phyloP scores from a whole-genome alignment of 2,888 invertebrate genomes.

The Cataglyphis cursor region DNA sequence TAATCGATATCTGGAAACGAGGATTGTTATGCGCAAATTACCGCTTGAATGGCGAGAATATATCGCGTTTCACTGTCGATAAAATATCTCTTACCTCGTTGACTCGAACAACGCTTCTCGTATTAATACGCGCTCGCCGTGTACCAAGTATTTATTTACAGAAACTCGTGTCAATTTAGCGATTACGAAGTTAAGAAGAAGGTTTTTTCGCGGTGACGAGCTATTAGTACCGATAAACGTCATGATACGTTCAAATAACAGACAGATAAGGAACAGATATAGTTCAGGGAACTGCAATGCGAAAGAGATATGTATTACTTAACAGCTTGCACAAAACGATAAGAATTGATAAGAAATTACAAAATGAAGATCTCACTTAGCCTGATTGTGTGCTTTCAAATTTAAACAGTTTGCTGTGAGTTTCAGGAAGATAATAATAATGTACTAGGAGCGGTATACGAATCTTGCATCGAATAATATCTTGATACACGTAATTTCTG shows the following conservation, averaged over 20 bases:
- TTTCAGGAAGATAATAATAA: neutral
- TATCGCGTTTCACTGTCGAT: conserved; percentile 41
- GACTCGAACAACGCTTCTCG: conserved; percentile 11
- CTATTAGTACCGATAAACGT: conserved; percentile 70
- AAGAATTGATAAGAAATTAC: neutral
- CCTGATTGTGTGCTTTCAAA: neutral
- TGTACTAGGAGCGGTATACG: neutral
- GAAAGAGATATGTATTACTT: neutral
- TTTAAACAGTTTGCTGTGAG: neutral
- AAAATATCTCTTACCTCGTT: conserved; percentile 46
- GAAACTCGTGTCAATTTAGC: conserved; percentile 34
- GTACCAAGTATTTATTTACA: conserved; percentile 25
- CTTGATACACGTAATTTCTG: neutral
- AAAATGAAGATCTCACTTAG: neutral
- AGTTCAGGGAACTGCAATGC: conserved; percentile 61
- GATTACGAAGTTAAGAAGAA: conserved; percentile 21
- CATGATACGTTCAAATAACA: conserved; percentile 60
- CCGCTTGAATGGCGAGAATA: conserved; percentile 20
- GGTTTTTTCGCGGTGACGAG: conserved; percentile 38
- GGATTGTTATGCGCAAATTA: conserved; percentile 36
- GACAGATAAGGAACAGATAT: conserved; percentile 45
- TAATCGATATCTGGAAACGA: conserved; percentile 49
- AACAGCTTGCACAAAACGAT: neutral
- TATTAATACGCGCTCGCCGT: conserved; percentile 44
- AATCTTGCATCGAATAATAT: conserved; percentile 27